Evolutionary conservation across 2,797 vertebrate genomes (phyloP).

Genomic region (Notoglanidium macrostoma): DNA sequence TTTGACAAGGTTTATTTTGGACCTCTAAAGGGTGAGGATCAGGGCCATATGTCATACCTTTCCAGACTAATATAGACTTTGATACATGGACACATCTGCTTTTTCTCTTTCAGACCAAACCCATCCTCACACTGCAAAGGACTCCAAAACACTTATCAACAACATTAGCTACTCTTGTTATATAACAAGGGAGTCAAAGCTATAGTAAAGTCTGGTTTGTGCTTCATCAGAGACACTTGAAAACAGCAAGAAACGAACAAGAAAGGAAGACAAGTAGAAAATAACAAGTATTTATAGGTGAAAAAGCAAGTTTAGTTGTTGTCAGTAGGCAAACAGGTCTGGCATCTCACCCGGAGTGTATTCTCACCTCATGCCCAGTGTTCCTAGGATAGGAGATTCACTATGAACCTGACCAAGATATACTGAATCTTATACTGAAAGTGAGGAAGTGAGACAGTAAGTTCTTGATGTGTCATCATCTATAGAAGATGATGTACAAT

Average conservation of each 20-base stretch:
- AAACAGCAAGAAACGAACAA: neutral
- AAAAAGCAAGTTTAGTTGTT: neutral
- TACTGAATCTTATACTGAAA: neutral
- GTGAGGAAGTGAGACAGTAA: neutral
- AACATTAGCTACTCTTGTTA: neutral
- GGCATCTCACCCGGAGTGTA: neutral
- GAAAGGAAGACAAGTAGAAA: neutral
- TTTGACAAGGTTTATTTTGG: slow-evolving; percentile 53
- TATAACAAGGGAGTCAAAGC: neutral
- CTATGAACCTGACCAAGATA: neutral
- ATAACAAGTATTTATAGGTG: neutral
- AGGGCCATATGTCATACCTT: slow-evolving; percentile 32
- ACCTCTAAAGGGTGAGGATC: slow-evolving; percentile 26
- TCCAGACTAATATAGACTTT: slow-evolving; percentile 43
- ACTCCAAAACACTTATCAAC: neutral
- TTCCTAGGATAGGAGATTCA: neutral
- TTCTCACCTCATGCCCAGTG: neutral
- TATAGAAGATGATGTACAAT: neutral
- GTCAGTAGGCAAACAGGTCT: neutral
- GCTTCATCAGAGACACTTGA: neutral
- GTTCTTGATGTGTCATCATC: neutral
- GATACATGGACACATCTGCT: slow-evolving; percentile 13
- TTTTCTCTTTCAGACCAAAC: neutral
- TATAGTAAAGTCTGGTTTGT: slow-evolving; percentile 2
- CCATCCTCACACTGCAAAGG: neutral